Evolutionary conservation across 2,797 vertebrate species (phyloP).

Genomic region (Rhabdomys pumilio): DNA sequence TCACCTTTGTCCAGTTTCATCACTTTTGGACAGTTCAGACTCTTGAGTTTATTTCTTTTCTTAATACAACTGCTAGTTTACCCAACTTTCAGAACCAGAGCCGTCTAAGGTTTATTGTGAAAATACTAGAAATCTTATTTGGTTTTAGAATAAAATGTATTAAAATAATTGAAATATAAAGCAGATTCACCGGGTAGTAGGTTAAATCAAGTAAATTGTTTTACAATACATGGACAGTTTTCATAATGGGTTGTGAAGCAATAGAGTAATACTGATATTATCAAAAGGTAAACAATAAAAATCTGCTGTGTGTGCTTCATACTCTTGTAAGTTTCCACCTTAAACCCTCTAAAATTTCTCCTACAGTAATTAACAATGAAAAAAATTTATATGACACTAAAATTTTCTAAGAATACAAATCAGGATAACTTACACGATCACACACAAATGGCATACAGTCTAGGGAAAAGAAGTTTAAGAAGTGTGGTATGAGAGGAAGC

Average conservation of each 20-base stretch:
- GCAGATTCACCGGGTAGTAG: conserved; percentile 16
- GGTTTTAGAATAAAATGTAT: conserved; percentile 20
- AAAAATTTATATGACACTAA: conserved; percentile 36
- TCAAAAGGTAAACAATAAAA: conserved; percentile 26
- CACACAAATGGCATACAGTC: neutral
- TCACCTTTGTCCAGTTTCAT: neutral
- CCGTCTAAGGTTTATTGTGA: conserved; percentile 8
- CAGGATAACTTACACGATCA: conserved; percentile 19
- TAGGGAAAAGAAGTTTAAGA: neutral
- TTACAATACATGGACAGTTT: conserved; percentile 24
- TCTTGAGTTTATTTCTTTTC: conserved; percentile 1
- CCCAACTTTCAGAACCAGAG: conserved; percentile 25
- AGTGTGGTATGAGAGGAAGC: neutral
- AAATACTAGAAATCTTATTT: conserved; percentile 15
- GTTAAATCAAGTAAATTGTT: conserved; percentile 58
- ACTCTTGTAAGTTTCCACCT: neutral
- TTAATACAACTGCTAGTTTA: neutral
- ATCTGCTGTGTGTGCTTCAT: neutral
- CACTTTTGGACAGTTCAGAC: neutral
- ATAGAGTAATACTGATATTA: conserved; percentile 23
- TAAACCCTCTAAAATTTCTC: conserved; percentile 28
- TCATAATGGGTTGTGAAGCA: neutral
- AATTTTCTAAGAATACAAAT: conserved; percentile 16
- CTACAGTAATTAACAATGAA: conserved; percentile 24
- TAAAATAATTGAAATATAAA: conserved; percentile 64